These are phyloP conservation scores for Aleiodes testaceus DNA, from an alignment of 2,888 invertebrate species.

Conservation along the genomic window DNA sequence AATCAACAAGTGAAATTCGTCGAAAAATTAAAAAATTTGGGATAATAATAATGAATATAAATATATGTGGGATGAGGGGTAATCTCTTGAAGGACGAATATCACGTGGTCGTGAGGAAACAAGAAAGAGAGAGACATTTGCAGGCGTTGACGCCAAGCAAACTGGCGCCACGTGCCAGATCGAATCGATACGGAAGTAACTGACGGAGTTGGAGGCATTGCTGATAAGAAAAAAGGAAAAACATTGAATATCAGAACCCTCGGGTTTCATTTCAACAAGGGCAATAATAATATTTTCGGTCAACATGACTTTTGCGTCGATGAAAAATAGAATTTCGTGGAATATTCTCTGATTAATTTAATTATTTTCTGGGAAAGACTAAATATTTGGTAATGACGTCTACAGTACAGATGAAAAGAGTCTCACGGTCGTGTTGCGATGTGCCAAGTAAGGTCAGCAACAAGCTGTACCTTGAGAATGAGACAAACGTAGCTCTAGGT, in stretches of 20 bases:
- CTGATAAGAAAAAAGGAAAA: background rate
- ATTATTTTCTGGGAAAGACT: background rate
- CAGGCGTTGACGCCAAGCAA: slow-evolving; percentile 32
- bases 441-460: slow-evolving; percentile 52
- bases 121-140: slow-evolving; percentile 14
- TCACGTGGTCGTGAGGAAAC: slow-evolving; percentile 17
- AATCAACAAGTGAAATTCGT: too few species aligned
- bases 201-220: background rate
- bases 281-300: too few species aligned
- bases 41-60: slow-evolving; percentile 21
- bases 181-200: slow-evolving; percentile 21
- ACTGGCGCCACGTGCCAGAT: slow-evolving; percentile 32
- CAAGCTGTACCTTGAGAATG: background rate
- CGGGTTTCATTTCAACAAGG: too few species aligned
- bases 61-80: slow-evolving; percentile 8
- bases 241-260: too few species aligned
- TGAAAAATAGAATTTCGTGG: too few species aligned
- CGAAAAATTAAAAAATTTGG: too few species aligned
- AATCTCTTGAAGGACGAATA: slow-evolving; percentile 16
- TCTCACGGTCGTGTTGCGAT: slow-evolving; percentile 40
- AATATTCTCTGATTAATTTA: background rate
- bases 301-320: too few species aligned
- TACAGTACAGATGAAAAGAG: slow-evolving; percentile 15
- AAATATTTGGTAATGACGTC: background rate
- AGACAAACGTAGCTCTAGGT: slow-evolving; percentile 48